Evolutionary conservation across 2,113 vertebrate species (phyloP), one percentile per base, ranked within the genome.

Genomic region (Anoplopoma fimbria): DNA sequence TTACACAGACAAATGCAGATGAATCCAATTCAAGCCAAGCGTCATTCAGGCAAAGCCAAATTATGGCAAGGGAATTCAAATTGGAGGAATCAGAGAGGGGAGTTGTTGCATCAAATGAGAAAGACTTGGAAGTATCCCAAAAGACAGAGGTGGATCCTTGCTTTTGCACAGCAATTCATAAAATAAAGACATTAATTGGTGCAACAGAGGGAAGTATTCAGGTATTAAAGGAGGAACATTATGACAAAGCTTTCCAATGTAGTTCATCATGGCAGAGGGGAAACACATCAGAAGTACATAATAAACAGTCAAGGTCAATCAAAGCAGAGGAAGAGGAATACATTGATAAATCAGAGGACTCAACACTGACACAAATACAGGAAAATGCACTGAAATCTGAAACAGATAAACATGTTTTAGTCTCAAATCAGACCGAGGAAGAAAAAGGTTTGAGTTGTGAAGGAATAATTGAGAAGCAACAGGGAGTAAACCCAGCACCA

Each of bases 401-500:
- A 45, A 63, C 15, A 73, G 69, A 34, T 36, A 77, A 86, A 60
- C 4, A 38, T 27, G 67, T 31, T 47, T 80, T 77, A 3, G 61
- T 38, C 23, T 75, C 67, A 2, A 72, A 87, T 72, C 61, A 51
- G 67, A 69, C 17, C 21, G 74, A 58, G 29, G 71, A 71, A 31
- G 83, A 25, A 40, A 53, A 55, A 45, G 31, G 57, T 3, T 78
- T 42, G 29, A 82, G 51, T 8, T 53, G 21, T 36, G 47, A 75
- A 19, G 27, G 55, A 79, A 72, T 53, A 68, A 80, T 21, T 60
- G 53, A 55, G 6, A 63, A 74, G 31, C 45, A 45, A 71, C 47
- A 77, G 33, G 68, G 85, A 79, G 53, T 23, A 63, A 84, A 65
- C 29, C 51, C 45, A 45, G 65, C 85, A 69, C 4, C 25, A 17